phyloP scores from a whole-genome alignment of 2,113 vertebrate species.

The Vulpes ferrilata region DNA sequence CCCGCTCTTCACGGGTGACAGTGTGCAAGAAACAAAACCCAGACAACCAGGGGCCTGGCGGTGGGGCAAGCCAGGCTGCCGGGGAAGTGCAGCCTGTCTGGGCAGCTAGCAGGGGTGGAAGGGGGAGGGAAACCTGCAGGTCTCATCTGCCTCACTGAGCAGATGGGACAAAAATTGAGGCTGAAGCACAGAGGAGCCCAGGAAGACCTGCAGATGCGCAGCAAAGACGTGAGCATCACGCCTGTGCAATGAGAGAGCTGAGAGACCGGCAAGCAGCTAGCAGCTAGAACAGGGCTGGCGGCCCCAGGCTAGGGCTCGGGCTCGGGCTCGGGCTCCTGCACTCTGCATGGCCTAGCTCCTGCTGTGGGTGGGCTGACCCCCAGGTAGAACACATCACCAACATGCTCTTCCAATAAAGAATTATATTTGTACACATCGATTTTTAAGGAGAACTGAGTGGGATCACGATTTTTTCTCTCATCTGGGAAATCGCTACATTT shows the following conservation, averaged over 20 bases:
- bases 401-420: background rate
- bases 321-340: rapidly evolving
- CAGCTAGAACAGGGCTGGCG: background rate
- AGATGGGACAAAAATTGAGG: background rate
- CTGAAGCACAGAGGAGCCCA: background rate
- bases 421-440: background rate
- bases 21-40: background rate
- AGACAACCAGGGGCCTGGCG: background rate
- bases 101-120: background rate
- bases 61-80: background rate
- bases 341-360: background rate
- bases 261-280: background rate
- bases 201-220: background rate
- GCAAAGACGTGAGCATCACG: background rate
- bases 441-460: background rate
- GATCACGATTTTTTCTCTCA: background rate
- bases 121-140: background rate
- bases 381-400: background rate
- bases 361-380: background rate
- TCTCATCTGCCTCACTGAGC: background rate
- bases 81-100: background rate
- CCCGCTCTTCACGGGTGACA: background rate
- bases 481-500: background rate
- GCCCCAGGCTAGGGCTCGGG: background rate
- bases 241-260: background rate